Conservation (phyloP, 1,140 invertebrate genomes). For the Drosophila sucinea region DNA sequence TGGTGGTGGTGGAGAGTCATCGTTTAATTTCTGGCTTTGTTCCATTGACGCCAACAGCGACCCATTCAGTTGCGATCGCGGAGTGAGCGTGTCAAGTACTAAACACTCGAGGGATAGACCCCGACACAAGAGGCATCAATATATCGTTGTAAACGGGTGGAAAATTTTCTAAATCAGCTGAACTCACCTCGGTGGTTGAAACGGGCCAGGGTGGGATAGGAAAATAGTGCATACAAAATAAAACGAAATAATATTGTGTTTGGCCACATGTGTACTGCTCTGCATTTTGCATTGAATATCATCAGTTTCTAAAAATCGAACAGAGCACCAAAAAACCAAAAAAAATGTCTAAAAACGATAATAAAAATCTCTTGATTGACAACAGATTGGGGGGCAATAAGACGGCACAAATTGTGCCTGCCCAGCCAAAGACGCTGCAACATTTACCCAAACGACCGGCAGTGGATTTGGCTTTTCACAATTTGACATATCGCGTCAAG, state of each 20-base stretch:
- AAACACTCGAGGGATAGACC: constrained; percentile 8
- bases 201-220: constrained; percentile 29
- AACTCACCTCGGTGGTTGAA: constrained; percentile 65
- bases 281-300: constrained; percentile 10
- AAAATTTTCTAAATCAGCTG: constrained; percentile 61
- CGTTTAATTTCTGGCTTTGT: constrained; percentile 60
- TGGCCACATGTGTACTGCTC: constrained; percentile 29
- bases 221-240: constrained; percentile 30
- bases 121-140: constrained; percentile 10
- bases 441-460: constrained; percentile 93
- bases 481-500: constrained; percentile 93
- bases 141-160: constrained; percentile 58
- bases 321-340: constrained; percentile 77
- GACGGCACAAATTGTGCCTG: constrained; percentile 83
- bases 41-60: constrained; percentile 50
- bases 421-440: constrained; percentile 90
- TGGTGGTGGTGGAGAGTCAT: constrained; percentile 24
- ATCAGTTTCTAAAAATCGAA: constrained; percentile 68
- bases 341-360: constrained; percentile 82
- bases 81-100: constrained; percentile 65
- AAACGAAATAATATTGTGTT: constrained; percentile 14
- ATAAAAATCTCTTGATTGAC: constrained; percentile 84
- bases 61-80: constrained; percentile 72
- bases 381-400: constrained; percentile 77
- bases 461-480: constrained; percentile 93